Evolutionary conservation across 2,888 invertebrate species (phyloP).

Genomic region (Cinara cedri): DNA sequence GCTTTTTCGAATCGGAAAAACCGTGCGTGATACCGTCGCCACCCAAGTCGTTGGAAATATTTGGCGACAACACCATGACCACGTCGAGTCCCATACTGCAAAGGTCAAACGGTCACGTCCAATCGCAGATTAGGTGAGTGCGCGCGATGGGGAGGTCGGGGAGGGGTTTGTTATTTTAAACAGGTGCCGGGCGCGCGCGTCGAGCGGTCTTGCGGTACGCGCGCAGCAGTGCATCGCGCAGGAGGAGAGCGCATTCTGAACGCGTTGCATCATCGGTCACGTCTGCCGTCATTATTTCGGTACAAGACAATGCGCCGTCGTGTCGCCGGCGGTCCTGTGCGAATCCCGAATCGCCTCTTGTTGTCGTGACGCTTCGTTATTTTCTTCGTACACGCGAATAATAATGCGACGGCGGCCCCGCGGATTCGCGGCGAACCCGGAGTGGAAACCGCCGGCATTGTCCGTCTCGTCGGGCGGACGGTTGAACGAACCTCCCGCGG

Average conservation of each 20-base stretch:
- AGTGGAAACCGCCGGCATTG: background rate
- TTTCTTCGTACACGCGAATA: slow-evolving; percentile 16
- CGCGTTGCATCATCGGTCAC: background rate
- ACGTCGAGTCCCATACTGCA: slow-evolving; percentile 46
- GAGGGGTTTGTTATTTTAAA: too few species aligned
- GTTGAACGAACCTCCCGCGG: slow-evolving; percentile 44
- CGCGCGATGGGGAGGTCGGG: too few species aligned
- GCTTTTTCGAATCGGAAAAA: slow-evolving; percentile 58
- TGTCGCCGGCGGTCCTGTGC: too few species aligned
- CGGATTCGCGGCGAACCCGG: slow-evolving; percentile 9
- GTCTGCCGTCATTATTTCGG: slow-evolving; percentile 7
- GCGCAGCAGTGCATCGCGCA: too few species aligned
- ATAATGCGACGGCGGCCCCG: background rate
- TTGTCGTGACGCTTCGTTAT: too few species aligned
- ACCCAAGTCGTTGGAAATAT: slow-evolving; percentile 44
- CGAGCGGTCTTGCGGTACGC: background rate
- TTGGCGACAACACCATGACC: slow-evolving; percentile 46
- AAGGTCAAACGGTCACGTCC: slow-evolving; percentile 42
- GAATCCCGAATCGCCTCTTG: slow-evolving; percentile 14
- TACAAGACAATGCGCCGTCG: slow-evolving; percentile 26
- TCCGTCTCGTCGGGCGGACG: slow-evolving; percentile 17
- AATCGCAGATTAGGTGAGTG: slow-evolving; percentile 42
- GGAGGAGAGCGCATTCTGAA: background rate
- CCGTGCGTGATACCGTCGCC: slow-evolving; percentile 51
- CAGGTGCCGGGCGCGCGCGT: too few species aligned